Evolutionary conservation across 2,797 vertebrate genomes (phyloP).

Genomic region (Valencia hispanica): DNA sequence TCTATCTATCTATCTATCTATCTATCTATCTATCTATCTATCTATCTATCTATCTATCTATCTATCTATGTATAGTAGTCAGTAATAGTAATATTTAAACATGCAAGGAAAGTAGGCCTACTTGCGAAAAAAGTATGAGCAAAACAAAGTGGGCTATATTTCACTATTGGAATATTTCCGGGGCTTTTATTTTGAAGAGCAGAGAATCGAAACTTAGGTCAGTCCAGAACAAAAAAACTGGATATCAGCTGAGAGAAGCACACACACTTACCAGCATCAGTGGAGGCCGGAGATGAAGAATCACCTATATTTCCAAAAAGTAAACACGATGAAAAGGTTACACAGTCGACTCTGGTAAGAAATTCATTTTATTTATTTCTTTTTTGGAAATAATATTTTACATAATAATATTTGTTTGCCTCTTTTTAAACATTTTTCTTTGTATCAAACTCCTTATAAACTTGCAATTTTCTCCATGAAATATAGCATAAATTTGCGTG

Average conservation of each 20-base stretch:
- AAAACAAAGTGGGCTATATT: no score
- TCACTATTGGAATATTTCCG: accelerated
- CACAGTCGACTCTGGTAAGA: conserved; percentile 7
- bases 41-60: no score
- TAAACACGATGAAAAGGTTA: conserved; percentile 1
- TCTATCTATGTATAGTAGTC: no score
- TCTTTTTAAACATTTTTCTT: neutral
- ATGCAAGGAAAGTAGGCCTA: no score
- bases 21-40: no score
- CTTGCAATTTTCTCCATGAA: neutral
- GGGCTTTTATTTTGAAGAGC: conserved; percentile 6
- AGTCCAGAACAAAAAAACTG: no score
- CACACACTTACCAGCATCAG: neutral
- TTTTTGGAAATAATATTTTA: neutral
- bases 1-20: no score
- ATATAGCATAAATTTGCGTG: neutral
- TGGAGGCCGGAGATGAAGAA: neutral
- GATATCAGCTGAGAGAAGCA: neutral
- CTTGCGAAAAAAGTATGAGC: no score
- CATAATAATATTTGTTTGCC: neutral
- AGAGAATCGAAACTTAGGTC: conserved; percentile 11
- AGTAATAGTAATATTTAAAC: no score
- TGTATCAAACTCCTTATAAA: neutral
- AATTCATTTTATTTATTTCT: neutral
- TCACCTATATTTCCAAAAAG: neutral